Evolutionary conservation across 2,888 invertebrate species (phyloP), one percentile per base, ranked within the genome.

Genomic region (Drepana falcataria): DNA sequence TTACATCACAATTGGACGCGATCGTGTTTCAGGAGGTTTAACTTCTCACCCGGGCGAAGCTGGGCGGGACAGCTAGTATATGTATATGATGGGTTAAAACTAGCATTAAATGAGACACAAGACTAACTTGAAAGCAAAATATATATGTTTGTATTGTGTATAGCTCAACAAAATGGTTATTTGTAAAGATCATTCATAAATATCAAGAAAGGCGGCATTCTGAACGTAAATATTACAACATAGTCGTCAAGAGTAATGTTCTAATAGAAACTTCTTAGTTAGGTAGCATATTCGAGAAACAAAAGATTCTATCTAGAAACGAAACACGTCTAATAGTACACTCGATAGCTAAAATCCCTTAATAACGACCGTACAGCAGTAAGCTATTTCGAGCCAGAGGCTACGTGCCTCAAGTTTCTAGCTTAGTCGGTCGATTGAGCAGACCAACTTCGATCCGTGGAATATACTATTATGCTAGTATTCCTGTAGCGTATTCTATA

Each of bases 371-470:
- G 44, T 9, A 9, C 9, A 9, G 44, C 9, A 1, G 9, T 44
- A 44, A 9, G 44, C 44, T 9, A 44, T 44, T 44, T 9, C 44
- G 44, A 9, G 6, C 9, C 9, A 44, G 9, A 9, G 44, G 9
- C 44, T 44, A 44, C 44, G 44, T 44, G 9, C 9, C 9, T 9
- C 9, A 44, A 44, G 44, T 44, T 44, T 44, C 44, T 9, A 44
- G 44, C 44, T 44, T 9, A 7, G 44, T 44, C 44, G 44, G 44
- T 9, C 44, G 44, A 44, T 44, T 44, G 44, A 44, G 44, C 59
- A 58, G 57, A 57, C 59, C 35, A 73, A 73, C 73, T 71, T 68
- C 47, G 60, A 52, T 53, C 53, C 7, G 44, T 51, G 53, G 59
- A 35, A 40, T 48, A 53, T 6, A 44, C n/a, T 40, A 52, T 33